phyloP scores from a whole-genome alignment of 2,113 vertebrate species.

The Otus sunia region DNA sequence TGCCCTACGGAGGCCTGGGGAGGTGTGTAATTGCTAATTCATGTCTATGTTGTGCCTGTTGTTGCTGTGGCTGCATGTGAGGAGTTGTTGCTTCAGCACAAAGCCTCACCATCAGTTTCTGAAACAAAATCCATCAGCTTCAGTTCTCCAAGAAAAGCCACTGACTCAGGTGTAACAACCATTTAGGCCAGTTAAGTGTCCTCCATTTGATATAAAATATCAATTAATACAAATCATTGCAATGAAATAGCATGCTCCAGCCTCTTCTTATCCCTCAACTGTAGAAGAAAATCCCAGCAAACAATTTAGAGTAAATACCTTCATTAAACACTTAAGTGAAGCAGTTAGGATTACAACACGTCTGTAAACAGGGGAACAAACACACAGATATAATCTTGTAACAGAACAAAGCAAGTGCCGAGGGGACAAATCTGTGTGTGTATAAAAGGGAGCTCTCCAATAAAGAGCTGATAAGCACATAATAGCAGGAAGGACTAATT shows the following conservation, averaged over 20 bases:
- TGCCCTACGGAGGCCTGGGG: rapidly evolving
- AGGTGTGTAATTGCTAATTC: not conserved
- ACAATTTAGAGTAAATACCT: constrained; percentile 46
- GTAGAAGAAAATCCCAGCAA: constrained; percentile 21
- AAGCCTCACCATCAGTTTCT: not conserved
- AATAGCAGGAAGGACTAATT: not conserved
- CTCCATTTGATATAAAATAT: not conserved
- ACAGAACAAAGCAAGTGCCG: not conserved
- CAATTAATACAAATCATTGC: not conserved
- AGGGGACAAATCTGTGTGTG: not conserved
- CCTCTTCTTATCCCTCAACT: not conserved
- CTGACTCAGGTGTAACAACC: not conserved
- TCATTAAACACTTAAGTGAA: constrained; percentile 42
- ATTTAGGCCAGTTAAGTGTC: not conserved
- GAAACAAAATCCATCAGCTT: not conserved
- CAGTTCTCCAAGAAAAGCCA: not conserved
- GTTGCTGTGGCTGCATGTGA: not conserved
- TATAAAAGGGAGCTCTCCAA: not conserved
- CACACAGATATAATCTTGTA: not conserved
- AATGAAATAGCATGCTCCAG: not conserved
- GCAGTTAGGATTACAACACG: not conserved
- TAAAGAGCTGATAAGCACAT: not conserved
- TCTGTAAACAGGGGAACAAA: constrained; percentile 26
- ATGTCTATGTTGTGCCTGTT: not conserved
- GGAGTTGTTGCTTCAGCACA: not conserved